These are phyloP conservation scores for Corythaixoides concolor DNA, from an alignment of 2,113 vertebrate species.

Conservation along the genomic window DNA sequence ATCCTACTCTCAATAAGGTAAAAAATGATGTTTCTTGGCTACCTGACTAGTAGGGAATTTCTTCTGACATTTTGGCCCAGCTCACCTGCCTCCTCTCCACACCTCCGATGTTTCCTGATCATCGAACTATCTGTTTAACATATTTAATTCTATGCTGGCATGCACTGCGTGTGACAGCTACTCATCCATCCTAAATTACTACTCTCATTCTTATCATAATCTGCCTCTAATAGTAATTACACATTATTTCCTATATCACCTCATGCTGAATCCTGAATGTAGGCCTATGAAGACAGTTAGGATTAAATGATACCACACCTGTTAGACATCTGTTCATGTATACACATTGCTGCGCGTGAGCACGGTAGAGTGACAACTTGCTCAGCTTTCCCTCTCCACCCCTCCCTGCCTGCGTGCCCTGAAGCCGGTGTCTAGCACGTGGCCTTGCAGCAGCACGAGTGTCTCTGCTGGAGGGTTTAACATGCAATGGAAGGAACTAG, in stretches of 20 bases:
- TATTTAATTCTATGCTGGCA: background rate
- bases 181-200: background rate
- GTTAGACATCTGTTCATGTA: background rate
- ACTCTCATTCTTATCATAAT: background rate
- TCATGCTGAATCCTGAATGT: background rate
- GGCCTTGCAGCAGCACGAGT: background rate
- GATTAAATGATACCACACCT: background rate
- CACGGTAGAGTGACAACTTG: background rate
- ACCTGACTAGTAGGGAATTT: background rate
- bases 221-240: background rate
- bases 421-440: background rate
- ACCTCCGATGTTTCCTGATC: background rate
- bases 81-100: background rate
- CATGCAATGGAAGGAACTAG: background rate
- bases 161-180: background rate
- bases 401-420: background rate
- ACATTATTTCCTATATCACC: background rate
- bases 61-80: background rate
- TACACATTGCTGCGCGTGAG: background rate
- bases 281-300: background rate
- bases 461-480: background rate
- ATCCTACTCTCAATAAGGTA: background rate
- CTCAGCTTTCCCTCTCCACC: background rate
- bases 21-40: background rate
- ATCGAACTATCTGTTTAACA: background rate